These are phyloP conservation scores for Lordiphosa clarofinis DNA, from an alignment of 1,140 invertebrate genomes.

Conservation along the genomic window DNA sequence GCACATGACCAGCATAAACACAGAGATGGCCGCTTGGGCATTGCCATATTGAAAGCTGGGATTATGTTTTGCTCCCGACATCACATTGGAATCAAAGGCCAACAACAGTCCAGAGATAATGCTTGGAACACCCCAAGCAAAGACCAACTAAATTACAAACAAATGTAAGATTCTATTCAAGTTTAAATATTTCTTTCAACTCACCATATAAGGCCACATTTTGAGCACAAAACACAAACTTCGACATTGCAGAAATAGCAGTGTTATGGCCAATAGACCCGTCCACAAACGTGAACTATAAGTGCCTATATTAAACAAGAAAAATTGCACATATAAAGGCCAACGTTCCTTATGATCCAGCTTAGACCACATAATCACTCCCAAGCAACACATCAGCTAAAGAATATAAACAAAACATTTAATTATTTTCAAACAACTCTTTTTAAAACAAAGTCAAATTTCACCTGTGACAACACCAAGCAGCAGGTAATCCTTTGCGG, in stretches of 20 bases:
- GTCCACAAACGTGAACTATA: constrained; percentile 92
- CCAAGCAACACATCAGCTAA: constrained; percentile 83
- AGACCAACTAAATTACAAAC: constrained; percentile 82
- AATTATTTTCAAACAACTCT: neutral
- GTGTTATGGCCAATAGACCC: constrained; percentile 87
- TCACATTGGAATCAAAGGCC: constrained; percentile 80
- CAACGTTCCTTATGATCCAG: constrained; percentile 80
- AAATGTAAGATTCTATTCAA: neutral
- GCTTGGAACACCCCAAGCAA: constrained; percentile 87
- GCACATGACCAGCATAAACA: constrained; percentile 84
- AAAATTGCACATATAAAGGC: constrained; percentile 86
- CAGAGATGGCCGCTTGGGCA: constrained; percentile 85
- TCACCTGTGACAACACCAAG: constrained; percentile 87
- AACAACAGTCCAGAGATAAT: constrained; percentile 82
- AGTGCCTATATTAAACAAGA: constrained; percentile 86
- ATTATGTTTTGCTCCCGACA: constrained; percentile 83
- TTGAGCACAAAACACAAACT: constrained; percentile 90
- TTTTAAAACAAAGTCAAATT: constrained; percentile 49
- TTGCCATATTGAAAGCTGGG: constrained; percentile 91
- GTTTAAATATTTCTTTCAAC: neutral
- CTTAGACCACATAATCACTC: constrained; percentile 86
- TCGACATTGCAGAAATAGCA: constrained; percentile 90
- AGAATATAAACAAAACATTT: constrained; percentile 15
- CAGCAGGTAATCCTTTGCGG: constrained; percentile 91
- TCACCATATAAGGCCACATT: constrained; percentile 82